Evolutionary conservation across 2,888 invertebrate genomes (phyloP).

Genomic region (Melieria omissa): DNA sequence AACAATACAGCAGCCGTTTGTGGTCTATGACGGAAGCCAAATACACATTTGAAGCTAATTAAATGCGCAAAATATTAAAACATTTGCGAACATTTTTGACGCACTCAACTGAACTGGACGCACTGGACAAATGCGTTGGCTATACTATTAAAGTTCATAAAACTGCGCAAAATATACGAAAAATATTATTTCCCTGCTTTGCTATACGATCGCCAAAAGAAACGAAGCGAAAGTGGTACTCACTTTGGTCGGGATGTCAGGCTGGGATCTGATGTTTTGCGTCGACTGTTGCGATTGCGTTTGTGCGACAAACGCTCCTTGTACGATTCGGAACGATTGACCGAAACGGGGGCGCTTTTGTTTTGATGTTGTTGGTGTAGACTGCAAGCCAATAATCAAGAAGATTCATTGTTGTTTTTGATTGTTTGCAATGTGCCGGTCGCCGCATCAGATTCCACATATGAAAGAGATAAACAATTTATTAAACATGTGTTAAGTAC

Average conservation of each 20-base stretch:
- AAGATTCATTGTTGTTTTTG: background rate
- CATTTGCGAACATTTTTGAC: too few species aligned
- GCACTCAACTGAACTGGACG: too few species aligned
- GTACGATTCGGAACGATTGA: conserved; percentile 79
- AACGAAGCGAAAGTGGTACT: too few species aligned
- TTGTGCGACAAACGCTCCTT: conserved; percentile 76
- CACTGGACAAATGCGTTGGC: too few species aligned
- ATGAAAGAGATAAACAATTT: background rate
- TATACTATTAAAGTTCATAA: too few species aligned
- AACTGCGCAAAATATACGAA: too few species aligned
- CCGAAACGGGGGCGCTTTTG: conserved; percentile 67
- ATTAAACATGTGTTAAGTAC: conserved; percentile 4
- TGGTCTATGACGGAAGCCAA: conserved; percentile 30
- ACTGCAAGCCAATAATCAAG: conserved; percentile 41
- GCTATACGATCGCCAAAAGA: too few species aligned
- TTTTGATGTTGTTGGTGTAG: conserved; percentile 57
- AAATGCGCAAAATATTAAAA: too few species aligned
- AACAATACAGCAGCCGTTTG: conserved; percentile 18
- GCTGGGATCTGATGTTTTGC: conserved; percentile 85
- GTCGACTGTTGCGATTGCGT: conserved; percentile 74
- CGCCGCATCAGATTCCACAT: too few species aligned
- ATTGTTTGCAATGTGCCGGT: too few species aligned
- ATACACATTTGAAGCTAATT: background rate
- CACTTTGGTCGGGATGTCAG: conserved; percentile 72
- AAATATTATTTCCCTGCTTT: too few species aligned